Conservation (phyloP, 1,140 invertebrate species). For the Drosophila kurseongensis region DNA sequence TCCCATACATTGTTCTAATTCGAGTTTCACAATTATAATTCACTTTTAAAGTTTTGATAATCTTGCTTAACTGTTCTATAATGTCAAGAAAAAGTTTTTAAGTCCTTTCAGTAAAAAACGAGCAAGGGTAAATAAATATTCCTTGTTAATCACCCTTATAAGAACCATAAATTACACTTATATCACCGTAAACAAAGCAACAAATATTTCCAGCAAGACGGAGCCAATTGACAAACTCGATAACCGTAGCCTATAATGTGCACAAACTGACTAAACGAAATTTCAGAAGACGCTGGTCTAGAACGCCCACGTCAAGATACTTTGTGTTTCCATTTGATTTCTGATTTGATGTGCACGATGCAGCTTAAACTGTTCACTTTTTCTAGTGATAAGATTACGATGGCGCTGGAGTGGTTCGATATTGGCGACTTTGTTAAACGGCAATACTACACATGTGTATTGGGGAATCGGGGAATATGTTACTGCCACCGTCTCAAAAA, state of each 20-base stretch:
- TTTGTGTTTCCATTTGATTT: constrained; percentile 42
- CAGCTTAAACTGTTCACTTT: constrained; percentile 77
- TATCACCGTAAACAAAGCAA: constrained; percentile 17
- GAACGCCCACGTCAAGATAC: constrained; percentile 42
- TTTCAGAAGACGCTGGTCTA: constrained; percentile 17
- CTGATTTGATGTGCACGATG: constrained; percentile 68
- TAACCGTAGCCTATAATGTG: constrained; percentile 49
- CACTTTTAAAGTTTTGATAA: too few relatives aligned
- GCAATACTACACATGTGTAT: constrained; percentile 40
- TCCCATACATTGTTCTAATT: too few relatives aligned
- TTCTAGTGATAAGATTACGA: constrained; percentile 67
- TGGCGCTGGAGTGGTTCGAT: constrained; percentile 13
- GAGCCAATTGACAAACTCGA: constrained; percentile 11
- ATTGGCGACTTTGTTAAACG: constrained; percentile 48
- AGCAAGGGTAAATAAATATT: neutral
- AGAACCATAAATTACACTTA: neutral
- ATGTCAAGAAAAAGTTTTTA: too few relatives aligned
- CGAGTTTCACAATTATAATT: too few relatives aligned
- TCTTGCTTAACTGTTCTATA: too few relatives aligned
- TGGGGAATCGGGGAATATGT: constrained; percentile 22
- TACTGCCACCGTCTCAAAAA: constrained; percentile 4
- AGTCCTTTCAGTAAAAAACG: neutral
- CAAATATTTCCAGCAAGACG: neutral
- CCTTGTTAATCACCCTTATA: neutral
- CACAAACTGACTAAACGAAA: constrained; percentile 58